Evolutionary conservation across 2,113 vertebrate species (phyloP).

Genomic region (Trogon surrucura): DNA sequence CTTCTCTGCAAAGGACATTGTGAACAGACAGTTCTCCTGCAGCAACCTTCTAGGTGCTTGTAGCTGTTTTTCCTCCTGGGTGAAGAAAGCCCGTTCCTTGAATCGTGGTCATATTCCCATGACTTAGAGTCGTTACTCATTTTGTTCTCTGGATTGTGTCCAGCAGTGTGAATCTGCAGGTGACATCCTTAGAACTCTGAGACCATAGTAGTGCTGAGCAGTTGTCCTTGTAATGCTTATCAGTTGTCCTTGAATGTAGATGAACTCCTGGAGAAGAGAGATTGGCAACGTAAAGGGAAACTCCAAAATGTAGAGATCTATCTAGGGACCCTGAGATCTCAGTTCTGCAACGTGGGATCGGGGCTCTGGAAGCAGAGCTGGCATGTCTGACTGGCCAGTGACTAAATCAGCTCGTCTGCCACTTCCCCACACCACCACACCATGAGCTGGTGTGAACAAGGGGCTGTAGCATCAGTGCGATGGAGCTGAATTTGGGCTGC

Average conservation of each 20-base stretch:
- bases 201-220: background rate
- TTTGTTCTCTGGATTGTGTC: background rate
- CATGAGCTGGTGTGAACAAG: background rate
- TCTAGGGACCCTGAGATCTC: background rate
- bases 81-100: background rate
- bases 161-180: background rate
- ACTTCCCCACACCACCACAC: background rate
- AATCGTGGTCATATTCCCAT: background rate
- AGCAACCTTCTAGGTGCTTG: background rate
- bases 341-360: background rate
- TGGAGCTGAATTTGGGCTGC: background rate
- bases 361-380: background rate
- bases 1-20: background rate
- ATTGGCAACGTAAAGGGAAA: background rate
- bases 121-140: accelerated
- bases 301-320: background rate
- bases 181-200: background rate
- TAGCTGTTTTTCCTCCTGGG: background rate
- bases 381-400: background rate
- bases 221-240: background rate
- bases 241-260: background rate
- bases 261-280: background rate
- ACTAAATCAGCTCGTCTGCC: background rate
- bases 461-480: background rate
- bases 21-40: background rate